Evolutionary conservation across 2,113 vertebrate genomes (phyloP).

Genomic region (Agelaius tricolor): DNA sequence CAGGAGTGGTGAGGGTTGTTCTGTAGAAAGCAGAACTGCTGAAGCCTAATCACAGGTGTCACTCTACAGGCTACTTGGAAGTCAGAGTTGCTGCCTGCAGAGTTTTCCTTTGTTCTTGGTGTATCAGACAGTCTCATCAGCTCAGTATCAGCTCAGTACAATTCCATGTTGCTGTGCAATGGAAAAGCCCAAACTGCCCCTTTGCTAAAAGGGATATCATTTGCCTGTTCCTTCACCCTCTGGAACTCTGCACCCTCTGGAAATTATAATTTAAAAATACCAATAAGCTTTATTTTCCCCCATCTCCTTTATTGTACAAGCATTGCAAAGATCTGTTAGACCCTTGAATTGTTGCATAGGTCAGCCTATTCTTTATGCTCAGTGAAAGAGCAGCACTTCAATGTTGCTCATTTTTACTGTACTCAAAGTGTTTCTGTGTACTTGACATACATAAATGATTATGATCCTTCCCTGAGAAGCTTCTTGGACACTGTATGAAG

Average conservation of each 20-base stretch:
- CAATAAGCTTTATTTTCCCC: not conserved
- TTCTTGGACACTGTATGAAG: not conserved
- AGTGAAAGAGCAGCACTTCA: slow-evolving; percentile 11
- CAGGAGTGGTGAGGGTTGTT: not conserved
- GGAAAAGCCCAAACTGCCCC: not conserved
- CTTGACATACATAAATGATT: not conserved
- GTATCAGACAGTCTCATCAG: not conserved
- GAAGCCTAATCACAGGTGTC: not conserved
- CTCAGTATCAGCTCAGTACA: not conserved
- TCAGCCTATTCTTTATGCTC: slow-evolving; percentile 21
- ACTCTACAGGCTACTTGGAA: not conserved
- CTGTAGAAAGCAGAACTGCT: not conserved
- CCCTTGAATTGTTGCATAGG: not conserved
- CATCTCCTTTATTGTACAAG: not conserved
- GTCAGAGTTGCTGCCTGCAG: fast-evolving
- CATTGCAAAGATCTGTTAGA: not conserved
- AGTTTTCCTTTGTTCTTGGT: not conserved
- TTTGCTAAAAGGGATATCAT: not conserved
- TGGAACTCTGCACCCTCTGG: not conserved
- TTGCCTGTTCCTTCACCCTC: not conserved
- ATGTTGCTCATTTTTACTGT: slow-evolving; percentile 26
- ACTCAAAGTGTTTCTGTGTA: not conserved
- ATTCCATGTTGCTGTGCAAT: not conserved
- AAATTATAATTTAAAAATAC: not conserved
- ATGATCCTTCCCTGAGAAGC: not conserved